Evolutionary conservation across 1,140 invertebrate species (phyloP).

Genomic region (Phymastichus coffea): DNA sequence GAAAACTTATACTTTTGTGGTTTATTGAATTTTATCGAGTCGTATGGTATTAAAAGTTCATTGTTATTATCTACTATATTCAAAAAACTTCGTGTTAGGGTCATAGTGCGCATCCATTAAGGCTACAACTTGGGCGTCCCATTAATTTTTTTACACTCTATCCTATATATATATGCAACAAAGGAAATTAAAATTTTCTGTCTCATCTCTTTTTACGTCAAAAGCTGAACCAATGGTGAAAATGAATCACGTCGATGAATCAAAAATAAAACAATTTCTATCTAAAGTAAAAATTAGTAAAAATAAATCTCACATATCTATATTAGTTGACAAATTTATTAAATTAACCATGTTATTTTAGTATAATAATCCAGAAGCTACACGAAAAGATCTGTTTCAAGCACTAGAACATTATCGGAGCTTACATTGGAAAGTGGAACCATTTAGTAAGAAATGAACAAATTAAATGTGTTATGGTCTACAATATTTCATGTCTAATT

Average conservation of each 20-base stretch:
- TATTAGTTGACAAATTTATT: slow-evolving; percentile 2
- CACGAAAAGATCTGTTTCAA: slow-evolving; percentile 71
- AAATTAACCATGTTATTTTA: slow-evolving; percentile 24
- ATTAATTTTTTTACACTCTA: no score
- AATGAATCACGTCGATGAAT: slow-evolving; percentile 52
- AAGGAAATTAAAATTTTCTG: no score
- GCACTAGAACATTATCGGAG: slow-evolving; percentile 72
- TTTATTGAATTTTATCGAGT: no score
- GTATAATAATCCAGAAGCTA: slow-evolving; percentile 76
- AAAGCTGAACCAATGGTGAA: no score
- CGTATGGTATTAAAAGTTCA: no score
- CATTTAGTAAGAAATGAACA: slow-evolving; percentile 62
- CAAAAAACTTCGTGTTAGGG: no score
- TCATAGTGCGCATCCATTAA: no score
- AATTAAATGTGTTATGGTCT: slow-evolving; percentile 23
- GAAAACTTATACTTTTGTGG: no score
- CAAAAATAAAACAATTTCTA: slow-evolving; percentile 59
- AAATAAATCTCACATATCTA: slow-evolving; percentile 19
- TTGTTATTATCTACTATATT: no score
- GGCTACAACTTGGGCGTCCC: no score
- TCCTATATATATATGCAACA: no score
- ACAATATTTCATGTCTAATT: slow-evolving; percentile 42
- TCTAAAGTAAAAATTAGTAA: slow-evolving; percentile 47
- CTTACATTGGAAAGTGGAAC: slow-evolving; percentile 64
- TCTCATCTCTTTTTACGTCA: no score